Conservation (phyloP, 2,113 vertebrate species). For the Amazona vittata region DNA sequence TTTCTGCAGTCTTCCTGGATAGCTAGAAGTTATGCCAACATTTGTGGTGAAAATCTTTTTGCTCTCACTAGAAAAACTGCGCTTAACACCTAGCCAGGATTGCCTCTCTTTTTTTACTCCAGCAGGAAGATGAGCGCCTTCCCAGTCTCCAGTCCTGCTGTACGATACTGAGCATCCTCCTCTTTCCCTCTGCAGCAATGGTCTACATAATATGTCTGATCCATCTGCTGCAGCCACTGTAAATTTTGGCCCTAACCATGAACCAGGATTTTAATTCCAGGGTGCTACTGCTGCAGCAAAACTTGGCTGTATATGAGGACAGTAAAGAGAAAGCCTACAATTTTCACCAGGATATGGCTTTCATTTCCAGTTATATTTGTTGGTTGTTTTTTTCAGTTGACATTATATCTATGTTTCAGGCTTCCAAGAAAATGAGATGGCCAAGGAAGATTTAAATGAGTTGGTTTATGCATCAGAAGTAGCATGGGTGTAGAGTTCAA, state of each 20-base stretch:
- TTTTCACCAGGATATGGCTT: background rate
- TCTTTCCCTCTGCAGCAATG: background rate
- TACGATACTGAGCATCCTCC: accelerated
- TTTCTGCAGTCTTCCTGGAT: background rate
- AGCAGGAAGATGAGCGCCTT: background rate
- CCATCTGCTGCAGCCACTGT: background rate
- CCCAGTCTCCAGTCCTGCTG: background rate
- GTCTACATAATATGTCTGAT: background rate
- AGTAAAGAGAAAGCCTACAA: background rate
- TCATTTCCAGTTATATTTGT: background rate
- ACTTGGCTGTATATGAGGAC: background rate
- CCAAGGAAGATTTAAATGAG: background rate
- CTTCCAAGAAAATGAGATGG: background rate
- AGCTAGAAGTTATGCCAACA: background rate
- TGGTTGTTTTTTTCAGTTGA: background rate
- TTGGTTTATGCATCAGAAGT: background rate
- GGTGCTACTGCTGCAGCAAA: background rate
- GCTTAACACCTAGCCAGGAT: background rate
- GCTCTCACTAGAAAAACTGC: background rate
- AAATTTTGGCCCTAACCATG: background rate
- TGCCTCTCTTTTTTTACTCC: background rate
- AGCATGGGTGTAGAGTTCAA: background rate
- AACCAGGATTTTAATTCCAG: background rate
- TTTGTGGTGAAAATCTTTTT: background rate
- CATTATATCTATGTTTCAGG: background rate